These are phyloP conservation scores for Nephila pilipes DNA, from an alignment of 1,140 invertebrate species.

Conservation along the genomic window DNA sequence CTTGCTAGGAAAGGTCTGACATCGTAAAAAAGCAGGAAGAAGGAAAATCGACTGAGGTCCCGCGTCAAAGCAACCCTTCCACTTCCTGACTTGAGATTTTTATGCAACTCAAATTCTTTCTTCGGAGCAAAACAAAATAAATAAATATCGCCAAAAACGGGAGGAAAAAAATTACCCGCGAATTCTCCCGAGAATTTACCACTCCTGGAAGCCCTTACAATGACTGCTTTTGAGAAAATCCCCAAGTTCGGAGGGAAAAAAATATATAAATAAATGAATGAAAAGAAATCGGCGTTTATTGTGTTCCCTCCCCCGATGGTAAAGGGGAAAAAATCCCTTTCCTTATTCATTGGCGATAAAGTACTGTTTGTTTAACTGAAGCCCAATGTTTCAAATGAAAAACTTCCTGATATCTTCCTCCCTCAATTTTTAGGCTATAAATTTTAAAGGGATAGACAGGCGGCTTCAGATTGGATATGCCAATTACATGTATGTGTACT, in stretches of 20 bases:
- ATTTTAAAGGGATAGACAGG: conserved; percentile 65
- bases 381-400: conserved; percentile 72
- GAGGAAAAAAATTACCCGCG: conserved; percentile 58
- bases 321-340: background rate
- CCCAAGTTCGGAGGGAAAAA: background rate
- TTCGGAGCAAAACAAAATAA: conserved; percentile 14
- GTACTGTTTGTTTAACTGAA: conserved; percentile 72
- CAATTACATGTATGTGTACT: conserved; percentile 44
- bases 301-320: conserved; percentile 47
- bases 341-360: conserved; percentile 73
- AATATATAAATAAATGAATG: conserved; percentile 66
- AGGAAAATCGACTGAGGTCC: conserved; percentile 70
- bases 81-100: conserved; percentile 74
- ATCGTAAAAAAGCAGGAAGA: conserved; percentile 61
- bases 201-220: conserved; percentile 44
- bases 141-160: conserved; percentile 12
- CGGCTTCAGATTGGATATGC: conserved; percentile 49
- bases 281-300: conserved; percentile 62
- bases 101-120: conserved; percentile 70
- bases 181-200: conserved; percentile 71
- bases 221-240: conserved; percentile 37
- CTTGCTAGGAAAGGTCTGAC: background rate
- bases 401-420: conserved; percentile 26
- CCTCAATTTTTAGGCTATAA: conserved; percentile 51
- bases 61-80: conserved; percentile 68